Conservation (phyloP, 2,113 vertebrate species). For the Centropus unirufus region DNA sequence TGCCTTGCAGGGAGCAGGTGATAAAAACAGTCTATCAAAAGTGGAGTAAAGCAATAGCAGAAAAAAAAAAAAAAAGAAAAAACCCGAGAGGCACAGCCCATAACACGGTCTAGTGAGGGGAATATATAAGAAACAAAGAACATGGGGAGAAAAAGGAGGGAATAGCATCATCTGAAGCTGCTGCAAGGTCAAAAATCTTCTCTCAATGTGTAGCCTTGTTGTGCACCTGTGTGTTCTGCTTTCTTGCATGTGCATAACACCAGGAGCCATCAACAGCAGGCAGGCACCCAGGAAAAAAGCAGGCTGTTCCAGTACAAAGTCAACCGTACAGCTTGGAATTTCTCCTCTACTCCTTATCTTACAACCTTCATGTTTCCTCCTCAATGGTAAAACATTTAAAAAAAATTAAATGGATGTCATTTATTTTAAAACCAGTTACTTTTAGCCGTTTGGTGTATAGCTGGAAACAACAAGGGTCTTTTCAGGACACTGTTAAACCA, state of each 20-base stretch:
- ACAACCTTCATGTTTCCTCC: background rate
- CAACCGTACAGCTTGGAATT: background rate
- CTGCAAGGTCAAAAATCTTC: constrained; percentile 1
- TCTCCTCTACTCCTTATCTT: background rate
- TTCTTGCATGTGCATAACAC: background rate
- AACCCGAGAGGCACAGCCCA: background rate
- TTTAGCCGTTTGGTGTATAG: background rate
- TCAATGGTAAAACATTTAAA: background rate
- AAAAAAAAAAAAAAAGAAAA: background rate
- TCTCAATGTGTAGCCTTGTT: background rate
- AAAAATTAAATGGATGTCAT: background rate
- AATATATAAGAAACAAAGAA: background rate
- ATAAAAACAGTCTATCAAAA: constrained; percentile 22
- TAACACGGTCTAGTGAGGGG: background rate
- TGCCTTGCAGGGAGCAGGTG: constrained; percentile 19
- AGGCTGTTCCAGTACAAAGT: background rate
- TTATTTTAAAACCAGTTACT: background rate
- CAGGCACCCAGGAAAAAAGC: background rate
- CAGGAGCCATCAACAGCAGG: background rate
- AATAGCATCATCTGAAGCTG: background rate
- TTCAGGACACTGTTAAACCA: background rate
- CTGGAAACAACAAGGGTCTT: background rate
- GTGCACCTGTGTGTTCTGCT: background rate
- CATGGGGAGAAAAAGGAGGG: background rate
- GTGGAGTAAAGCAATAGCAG: background rate